These are phyloP conservation scores for Lissonota sp. DNA, from an alignment of 2,888 invertebrate species.

Conservation along the genomic window DNA sequence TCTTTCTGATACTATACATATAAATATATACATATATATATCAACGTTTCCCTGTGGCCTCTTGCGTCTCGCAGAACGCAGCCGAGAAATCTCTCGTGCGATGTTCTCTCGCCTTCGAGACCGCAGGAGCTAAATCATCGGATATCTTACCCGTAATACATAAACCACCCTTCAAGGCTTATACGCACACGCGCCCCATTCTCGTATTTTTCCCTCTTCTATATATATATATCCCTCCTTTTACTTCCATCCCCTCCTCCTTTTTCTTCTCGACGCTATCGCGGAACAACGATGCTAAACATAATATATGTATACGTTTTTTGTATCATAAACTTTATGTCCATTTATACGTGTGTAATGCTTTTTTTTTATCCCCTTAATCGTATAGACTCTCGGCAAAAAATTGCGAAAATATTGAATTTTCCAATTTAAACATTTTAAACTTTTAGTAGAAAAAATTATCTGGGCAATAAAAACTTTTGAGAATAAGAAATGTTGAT, in stretches of 20 bases:
- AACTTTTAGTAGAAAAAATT: too few species aligned
- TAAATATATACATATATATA: slow-evolving; percentile 26
- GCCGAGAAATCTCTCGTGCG: slow-evolving; percentile 68
- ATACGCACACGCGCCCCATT: slow-evolving; percentile 72
- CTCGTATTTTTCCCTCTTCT: slow-evolving; percentile 46
- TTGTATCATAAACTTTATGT: slow-evolving; percentile 17
- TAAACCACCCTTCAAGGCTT: slow-evolving; percentile 83
- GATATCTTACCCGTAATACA: slow-evolving; percentile 84
- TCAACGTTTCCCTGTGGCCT: slow-evolving; percentile 50
- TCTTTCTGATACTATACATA: slow-evolving; percentile 26
- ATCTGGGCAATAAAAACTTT: too few species aligned
- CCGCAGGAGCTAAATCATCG: slow-evolving; percentile 83
- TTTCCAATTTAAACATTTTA: too few species aligned
- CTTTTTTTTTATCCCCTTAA: slow-evolving; percentile 20
- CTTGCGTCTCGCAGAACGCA: slow-evolving; percentile 63
- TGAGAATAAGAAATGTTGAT: too few species aligned
- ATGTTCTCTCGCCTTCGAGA: slow-evolving; percentile 56
- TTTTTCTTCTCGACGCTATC: slow-evolving; percentile 36
- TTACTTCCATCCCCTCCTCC: slow-evolving; percentile 14
- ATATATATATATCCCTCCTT: slow-evolving; percentile 34
- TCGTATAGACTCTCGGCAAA: slow-evolving; percentile 16
- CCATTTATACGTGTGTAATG: not conserved
- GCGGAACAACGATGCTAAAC: slow-evolving; percentile 62
- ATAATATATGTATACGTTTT: slow-evolving; percentile 56
- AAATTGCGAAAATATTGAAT: slow-evolving; percentile 22